A percentile compares a stretch with the other conserved stretches of the same genome.
Conservation (phyloP, 2,888 invertebrate genomes). For the Unio pictorum region DNA sequence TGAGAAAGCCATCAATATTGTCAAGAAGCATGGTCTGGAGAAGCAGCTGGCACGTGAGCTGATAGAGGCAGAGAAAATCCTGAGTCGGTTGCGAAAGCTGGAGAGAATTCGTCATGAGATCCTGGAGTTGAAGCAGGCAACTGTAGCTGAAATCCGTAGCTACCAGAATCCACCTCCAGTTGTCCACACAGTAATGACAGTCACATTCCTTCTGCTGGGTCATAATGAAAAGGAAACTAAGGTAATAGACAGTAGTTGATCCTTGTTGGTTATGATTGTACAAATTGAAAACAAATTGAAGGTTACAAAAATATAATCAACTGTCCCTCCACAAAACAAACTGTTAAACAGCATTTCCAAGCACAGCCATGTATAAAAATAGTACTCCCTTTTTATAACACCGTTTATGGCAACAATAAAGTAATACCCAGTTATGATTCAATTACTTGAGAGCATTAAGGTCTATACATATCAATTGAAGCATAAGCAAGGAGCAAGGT, state of each 20-base stretch:
- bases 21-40: conserved; percentile 65
- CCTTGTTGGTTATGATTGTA: no score
- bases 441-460: no score
- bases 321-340: no score
- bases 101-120: conserved; percentile 59
- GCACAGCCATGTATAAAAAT: no score
- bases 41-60: conserved; percentile 59
- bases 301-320: no score
- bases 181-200: conserved; percentile 68
- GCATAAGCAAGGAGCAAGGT: no score
- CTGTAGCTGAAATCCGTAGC: conserved; percentile 69
- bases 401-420: no score
- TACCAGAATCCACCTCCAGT: conserved; percentile 65
- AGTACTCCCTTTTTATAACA: no score
- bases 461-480: no score
- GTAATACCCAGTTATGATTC: no score
- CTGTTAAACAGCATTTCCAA: no score
- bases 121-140: conserved; percentile 65
- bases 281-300: no score
- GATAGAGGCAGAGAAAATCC: conserved; percentile 56
- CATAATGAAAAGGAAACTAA: conserved; percentile 66
- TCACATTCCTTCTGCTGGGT: conserved; percentile 65
- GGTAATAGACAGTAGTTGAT: conserved; percentile 35
- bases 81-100: conserved; percentile 51
- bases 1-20: conserved; percentile 62